A percentile compares a stretch with the other conserved stretches of the same genome.
phyloP scores from a whole-genome alignment of 2,797 vertebrate genomes.

The Strix occidentalis region DNA sequence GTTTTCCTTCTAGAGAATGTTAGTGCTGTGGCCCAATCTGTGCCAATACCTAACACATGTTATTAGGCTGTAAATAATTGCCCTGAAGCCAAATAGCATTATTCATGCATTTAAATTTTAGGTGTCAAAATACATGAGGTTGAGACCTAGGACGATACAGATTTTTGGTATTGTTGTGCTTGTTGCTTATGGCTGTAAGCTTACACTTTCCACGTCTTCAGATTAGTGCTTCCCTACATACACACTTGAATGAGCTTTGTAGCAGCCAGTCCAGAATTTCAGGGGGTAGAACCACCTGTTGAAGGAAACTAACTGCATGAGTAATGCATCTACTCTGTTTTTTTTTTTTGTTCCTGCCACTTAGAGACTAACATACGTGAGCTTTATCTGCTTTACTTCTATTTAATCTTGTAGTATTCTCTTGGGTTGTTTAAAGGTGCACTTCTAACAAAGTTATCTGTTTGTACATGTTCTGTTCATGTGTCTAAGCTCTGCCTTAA shows the following conservation, averaged over 20 bases:
- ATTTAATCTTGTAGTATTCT: neutral
- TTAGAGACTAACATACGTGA: neutral
- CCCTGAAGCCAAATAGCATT: neutral
- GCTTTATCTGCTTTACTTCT: neutral
- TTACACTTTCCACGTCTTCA: neutral
- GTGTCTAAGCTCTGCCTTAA: neutral
- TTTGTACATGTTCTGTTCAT: neutral
- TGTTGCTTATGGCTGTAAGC: neutral
- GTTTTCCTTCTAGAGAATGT: neutral
- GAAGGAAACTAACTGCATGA: neutral
- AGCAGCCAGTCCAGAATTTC: neutral
- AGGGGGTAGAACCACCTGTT: neutral
- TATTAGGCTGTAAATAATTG: neutral
- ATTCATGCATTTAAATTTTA: neutral
- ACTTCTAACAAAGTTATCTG: neutral
- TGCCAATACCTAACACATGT: neutral
- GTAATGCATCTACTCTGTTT: neutral
- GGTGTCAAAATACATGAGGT: neutral
- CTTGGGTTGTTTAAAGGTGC: neutral
- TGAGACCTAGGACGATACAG: neutral
- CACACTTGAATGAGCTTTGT: neutral
- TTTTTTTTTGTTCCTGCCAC: fast-evolving
- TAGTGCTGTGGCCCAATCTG: neutral
- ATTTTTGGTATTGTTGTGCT: neutral
- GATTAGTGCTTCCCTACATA: neutral